Conservation (phyloP, 1,140 invertebrate species). For the Heliothis subflexa region DNA sequence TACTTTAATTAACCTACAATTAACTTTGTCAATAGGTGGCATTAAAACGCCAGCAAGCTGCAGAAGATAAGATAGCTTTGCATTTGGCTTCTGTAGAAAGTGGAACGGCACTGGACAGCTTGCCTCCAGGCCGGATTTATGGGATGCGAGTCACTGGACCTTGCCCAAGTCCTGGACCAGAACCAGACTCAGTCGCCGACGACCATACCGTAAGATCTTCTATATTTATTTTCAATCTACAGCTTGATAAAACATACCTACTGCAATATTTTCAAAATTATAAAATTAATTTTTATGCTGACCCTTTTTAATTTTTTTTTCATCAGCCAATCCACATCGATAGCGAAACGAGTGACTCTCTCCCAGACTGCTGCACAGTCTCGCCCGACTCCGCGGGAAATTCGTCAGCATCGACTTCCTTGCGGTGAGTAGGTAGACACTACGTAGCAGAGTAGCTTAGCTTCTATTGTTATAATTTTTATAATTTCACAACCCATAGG, state of each 20-base stretch:
- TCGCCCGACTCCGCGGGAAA: conserved; percentile 69
- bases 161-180: conserved; percentile 76
- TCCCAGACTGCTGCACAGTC: conserved; percentile 74
- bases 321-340: conserved; percentile 80
- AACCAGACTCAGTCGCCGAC: conserved; percentile 73
- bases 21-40: conserved; percentile 90
- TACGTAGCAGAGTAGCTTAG: no score
- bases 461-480: neutral
- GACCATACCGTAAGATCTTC: conserved; percentile 70
- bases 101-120: conserved; percentile 91
- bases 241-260: no score
- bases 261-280: no score
- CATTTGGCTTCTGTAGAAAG: conserved; percentile 96
- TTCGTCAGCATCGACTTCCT: conserved; percentile 52
- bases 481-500: neutral
- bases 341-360: conserved; percentile 80
- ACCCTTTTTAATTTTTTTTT: neutral
- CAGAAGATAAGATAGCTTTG: conserved; percentile 98
- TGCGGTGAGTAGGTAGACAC: conserved; percentile 57
- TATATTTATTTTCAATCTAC: no score
- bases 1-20: neutral
- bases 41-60: conserved; percentile 97
- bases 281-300: neutral
- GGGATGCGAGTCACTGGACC: conserved; percentile 92
- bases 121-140: conserved; percentile 97